phyloP scores from a whole-genome alignment of 2,113 vertebrate genomes.

The Dolichallabes microphthalmus region DNA sequence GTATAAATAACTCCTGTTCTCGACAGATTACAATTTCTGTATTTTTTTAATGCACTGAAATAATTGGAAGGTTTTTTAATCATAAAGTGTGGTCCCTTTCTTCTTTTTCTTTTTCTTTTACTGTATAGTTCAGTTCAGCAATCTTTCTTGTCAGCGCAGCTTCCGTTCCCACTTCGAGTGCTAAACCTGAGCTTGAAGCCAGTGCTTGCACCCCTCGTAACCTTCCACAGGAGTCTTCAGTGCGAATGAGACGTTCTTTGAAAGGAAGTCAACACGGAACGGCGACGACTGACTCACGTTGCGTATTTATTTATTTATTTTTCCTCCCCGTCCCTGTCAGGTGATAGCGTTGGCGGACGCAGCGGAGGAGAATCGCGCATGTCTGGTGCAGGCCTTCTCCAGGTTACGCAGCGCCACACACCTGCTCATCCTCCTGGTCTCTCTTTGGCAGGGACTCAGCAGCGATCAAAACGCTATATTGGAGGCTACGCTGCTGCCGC shows the following conservation, averaged over 20 bases:
- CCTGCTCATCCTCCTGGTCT: conserved; percentile 83
- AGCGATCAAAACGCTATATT: conserved; percentile 81
- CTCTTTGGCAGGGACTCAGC: conserved; percentile 86
- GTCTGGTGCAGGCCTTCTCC: conserved; percentile 79
- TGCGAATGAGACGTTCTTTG: neutral
- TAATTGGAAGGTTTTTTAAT: conserved; percentile 32
- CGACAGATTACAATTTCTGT: neutral
- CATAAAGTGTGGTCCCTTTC: conserved; percentile 38
- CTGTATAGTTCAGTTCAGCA: conserved; percentile 51
- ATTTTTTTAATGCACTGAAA: conserved; percentile 28
- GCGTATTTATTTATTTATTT: neutral
- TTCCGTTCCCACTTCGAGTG: conserved; percentile 52
- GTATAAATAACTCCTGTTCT: neutral
- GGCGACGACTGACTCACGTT: neutral
- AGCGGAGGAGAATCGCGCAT: conserved; percentile 80
- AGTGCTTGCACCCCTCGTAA: neutral
- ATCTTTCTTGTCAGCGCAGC: conserved; percentile 35
- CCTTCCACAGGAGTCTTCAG: conserved; percentile 6
- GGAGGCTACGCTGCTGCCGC: conserved; percentile 85
- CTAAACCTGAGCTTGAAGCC: conserved; percentile 59
- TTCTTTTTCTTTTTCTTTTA: conserved; percentile 52
- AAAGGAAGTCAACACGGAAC: neutral
- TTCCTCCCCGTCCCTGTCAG: conserved; percentile 60
- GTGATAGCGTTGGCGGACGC: conserved; percentile 89
- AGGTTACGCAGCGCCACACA: conserved; percentile 84